Evolutionary conservation across 2,888 invertebrate genomes (phyloP).

Genomic region (Itoplectis maculator): DNA sequence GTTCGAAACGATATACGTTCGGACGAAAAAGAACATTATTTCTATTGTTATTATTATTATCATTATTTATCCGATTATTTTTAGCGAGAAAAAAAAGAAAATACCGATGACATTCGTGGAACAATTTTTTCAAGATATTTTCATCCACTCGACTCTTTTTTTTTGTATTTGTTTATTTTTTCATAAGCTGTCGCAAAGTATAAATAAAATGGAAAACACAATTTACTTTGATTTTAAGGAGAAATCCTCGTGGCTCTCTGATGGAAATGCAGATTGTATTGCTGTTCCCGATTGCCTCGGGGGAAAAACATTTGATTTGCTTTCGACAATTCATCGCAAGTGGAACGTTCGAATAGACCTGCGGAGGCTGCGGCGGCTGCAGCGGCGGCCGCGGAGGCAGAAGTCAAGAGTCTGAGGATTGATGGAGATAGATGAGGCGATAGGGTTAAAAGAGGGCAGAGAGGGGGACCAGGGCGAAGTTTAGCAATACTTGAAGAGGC

Average conservation of each 20-base stretch:
- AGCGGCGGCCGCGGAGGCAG: neutral
- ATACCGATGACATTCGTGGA: no score
- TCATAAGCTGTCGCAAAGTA: no score
- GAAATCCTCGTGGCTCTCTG: no score
- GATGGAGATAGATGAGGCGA: constrained; percentile 46
- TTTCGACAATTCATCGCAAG: constrained; percentile 14
- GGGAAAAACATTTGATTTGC: no score
- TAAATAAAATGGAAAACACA: no score
- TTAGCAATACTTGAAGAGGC: constrained; percentile 33
- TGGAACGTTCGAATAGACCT: neutral
- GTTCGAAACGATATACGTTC: neutral
- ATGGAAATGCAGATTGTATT: no score
- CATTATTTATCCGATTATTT: no score
- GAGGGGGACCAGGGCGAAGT: constrained; percentile 5
- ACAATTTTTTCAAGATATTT: no score
- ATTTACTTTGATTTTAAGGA: neutral
- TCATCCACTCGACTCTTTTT: no score
- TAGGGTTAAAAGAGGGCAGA: constrained; percentile 21
- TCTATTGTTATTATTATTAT: no score
- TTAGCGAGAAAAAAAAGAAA: neutral
- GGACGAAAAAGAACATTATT: neutral
- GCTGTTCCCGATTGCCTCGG: no score
- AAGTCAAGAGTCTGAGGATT: constrained; percentile 40
- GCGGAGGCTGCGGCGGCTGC: neutral
- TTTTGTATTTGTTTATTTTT: no score